Base-by-base conservation (phyloP, 2,888 invertebrate species). In the Agonopterix subpropinquella region DNA sequence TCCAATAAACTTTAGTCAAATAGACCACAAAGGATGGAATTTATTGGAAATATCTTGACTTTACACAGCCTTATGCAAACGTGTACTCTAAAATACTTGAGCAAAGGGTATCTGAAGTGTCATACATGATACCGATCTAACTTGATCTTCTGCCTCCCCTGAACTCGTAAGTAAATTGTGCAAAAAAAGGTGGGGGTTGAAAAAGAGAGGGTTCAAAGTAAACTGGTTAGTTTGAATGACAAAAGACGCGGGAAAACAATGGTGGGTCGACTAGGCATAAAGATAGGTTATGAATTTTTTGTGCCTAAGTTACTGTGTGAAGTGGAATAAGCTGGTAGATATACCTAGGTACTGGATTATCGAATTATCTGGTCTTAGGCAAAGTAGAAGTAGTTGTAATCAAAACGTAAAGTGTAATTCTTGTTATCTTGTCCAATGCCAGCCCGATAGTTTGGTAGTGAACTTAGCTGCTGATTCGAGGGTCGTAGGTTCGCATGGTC, bases 1-100 rank as follows among this genome's bases (percentile, higher is more conserved):
- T 28, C 28, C 28, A 28, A 28, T 28, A 28, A 28, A 28, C 28
- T 28, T 28, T 28, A 28, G 5, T 5, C 28, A 28, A 28, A 28
- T 28, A 28, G 28, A 58, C 67, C 61, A 64, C 67, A 70, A 66
- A 70, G 59, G 65, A 57, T 55, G 63, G 69, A 73, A 71, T 75
- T 75, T 80, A 80, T 80, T 67, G 79, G 79, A 78, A 80, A 80
- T 66, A 77, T 78, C 80, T 80, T 70, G 63, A 77, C 56, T 58
- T 58, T 61, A 59, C 61, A 52, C 57, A 64, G 64, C 58, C 61
- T 61, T 64, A 70, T 62, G 69, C 67, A 72, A 71, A 68, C 73
- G 70, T 62, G 71, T 70, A 57, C 66, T 68, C 48, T 51, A 56
- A 53, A 43, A 51, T 54, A 51, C 67, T 74, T 55, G 5, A 56